Conservation (phyloP, 2,888 invertebrate species). For the Xanthia icteritia region DNA sequence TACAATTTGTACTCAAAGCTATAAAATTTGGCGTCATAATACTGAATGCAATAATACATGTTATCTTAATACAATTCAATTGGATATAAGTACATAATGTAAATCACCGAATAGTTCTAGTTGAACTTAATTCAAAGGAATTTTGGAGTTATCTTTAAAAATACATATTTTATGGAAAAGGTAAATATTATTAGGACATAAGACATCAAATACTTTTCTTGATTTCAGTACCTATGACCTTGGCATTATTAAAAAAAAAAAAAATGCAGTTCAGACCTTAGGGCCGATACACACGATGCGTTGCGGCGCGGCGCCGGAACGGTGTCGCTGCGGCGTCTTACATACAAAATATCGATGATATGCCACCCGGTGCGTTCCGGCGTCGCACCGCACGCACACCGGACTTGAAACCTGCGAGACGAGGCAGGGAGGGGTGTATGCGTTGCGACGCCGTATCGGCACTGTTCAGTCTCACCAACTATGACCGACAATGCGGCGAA, state of each 20-base stretch:
- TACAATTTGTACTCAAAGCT: slow-evolving; percentile 65
- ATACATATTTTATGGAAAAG: slow-evolving; percentile 33
- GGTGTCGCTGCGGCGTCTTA: too few relatives aligned
- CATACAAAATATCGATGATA: too few relatives aligned
- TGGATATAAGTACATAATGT: slow-evolving; percentile 41
- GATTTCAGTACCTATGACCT: not conserved
- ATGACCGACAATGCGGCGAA: too few relatives aligned
- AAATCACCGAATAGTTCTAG: slow-evolving; percentile 23
- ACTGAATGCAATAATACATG: slow-evolving; percentile 72
- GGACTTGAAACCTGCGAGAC: too few relatives aligned
- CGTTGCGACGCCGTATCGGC: too few relatives aligned
- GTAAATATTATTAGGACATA: slow-evolving; percentile 39
- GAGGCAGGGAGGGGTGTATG: too few relatives aligned
- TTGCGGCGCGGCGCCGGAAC: too few relatives aligned
- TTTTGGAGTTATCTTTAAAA: slow-evolving; percentile 21
- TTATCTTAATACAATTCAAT: slow-evolving; percentile 48
- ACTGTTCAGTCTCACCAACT: too few relatives aligned
- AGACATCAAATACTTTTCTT: not conserved
- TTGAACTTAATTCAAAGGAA: slow-evolving; percentile 40
- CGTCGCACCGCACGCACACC: too few relatives aligned
- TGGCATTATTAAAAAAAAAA: not conserved
- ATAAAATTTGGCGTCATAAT: slow-evolving; percentile 76
- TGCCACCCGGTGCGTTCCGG: too few relatives aligned
- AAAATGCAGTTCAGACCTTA: not conserved
- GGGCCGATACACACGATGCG: too few relatives aligned